Conservation (phyloP, 2,113 vertebrate genomes). For the Uropsilus gracilis region DNA sequence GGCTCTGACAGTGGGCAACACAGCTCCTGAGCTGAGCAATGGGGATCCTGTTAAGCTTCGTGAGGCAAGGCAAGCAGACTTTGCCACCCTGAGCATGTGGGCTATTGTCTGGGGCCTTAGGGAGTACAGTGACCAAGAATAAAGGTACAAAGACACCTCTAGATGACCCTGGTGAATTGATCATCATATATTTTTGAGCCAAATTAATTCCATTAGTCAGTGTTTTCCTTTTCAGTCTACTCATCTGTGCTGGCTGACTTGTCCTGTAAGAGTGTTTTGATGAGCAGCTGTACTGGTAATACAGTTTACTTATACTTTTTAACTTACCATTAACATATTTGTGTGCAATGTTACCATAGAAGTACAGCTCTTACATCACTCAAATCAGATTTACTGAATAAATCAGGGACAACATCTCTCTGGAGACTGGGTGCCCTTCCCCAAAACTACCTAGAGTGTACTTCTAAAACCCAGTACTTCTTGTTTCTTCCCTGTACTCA, state of each 20-base stretch:
- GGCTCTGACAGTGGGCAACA: background rate
- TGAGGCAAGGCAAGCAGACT: background rate
- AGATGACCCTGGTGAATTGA: background rate
- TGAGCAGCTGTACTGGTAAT: slow-evolving; percentile 60
- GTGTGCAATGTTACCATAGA: slow-evolving; percentile 73
- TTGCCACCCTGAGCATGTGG: background rate
- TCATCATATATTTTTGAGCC: background rate
- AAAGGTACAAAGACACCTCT: background rate
- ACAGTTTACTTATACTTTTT: slow-evolving; percentile 56
- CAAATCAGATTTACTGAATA: slow-evolving; percentile 66
- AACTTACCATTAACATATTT: background rate
- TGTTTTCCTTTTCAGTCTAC: slow-evolving; percentile 38
- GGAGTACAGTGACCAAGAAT: background rate
- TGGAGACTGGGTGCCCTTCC: slow-evolving; percentile 70
- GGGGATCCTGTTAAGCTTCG: background rate
- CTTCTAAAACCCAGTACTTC: slow-evolving; percentile 76
- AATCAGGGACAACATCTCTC: slow-evolving; percentile 80
- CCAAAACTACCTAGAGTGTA: slow-evolving; percentile 67
- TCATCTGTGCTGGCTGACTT: slow-evolving; percentile 64
- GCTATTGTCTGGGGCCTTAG: background rate
- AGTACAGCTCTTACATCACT: slow-evolving; percentile 22
- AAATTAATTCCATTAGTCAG: slow-evolving; percentile 37
- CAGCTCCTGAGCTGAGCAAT: background rate
- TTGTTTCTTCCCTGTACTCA: slow-evolving; percentile 50
- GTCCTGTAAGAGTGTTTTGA: slow-evolving; percentile 59